phyloP scores from a whole-genome alignment of 2,113 vertebrate species.

The Ammospiza caudacuta region DNA sequence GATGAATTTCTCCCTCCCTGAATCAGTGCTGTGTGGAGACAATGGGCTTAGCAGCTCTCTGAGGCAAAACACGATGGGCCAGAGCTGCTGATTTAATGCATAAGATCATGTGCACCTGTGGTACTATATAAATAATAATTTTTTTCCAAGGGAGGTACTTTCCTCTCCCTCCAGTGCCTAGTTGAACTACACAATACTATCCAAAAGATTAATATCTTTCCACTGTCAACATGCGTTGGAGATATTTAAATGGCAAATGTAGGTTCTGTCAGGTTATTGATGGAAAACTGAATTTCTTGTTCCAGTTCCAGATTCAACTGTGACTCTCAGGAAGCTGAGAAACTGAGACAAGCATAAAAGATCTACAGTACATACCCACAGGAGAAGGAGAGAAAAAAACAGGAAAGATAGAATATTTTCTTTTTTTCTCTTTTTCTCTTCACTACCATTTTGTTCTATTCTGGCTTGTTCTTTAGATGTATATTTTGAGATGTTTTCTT shows the following conservation, averaged over 20 bases:
- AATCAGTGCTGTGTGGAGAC: background rate
- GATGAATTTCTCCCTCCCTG: background rate
- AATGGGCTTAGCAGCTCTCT: background rate
- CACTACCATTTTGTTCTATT: background rate
- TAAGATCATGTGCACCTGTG: background rate
- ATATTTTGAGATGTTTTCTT: background rate
- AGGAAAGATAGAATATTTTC: background rate
- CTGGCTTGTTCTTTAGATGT: background rate
- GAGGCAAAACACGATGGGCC: background rate
- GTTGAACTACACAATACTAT: background rate
- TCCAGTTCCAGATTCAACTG: background rate
- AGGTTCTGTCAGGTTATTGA: background rate
- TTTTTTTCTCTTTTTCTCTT: background rate
- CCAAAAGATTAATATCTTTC: slow-evolving; percentile 8
- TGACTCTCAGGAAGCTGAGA: background rate
- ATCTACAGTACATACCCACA: background rate
- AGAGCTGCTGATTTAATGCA: background rate
- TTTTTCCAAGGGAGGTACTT: background rate
- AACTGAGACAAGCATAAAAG: background rate
- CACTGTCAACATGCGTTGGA: background rate
- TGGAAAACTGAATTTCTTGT: background rate
- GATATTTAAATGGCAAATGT: background rate
- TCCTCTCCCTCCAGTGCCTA: background rate
- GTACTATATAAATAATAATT: background rate
- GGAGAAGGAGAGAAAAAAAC: background rate